Conservation (phyloP, 2,888 invertebrate genomes). For the Trachelus iudaicus region DNA sequence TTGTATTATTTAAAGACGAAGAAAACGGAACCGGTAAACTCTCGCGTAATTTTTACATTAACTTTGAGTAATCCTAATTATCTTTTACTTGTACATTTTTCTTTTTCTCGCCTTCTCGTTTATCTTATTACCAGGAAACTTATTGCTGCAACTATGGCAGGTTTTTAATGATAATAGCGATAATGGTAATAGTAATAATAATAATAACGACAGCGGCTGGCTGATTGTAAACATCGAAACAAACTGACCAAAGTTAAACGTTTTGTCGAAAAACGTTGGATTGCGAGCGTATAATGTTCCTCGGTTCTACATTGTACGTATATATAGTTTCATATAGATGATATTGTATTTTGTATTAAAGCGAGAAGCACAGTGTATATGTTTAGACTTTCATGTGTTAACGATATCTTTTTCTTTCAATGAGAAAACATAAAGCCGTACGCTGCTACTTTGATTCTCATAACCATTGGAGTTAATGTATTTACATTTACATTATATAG, state of each 20-base stretch:
- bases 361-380: neutral
- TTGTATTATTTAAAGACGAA: neutral
- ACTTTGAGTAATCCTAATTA: neutral
- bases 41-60: neutral
- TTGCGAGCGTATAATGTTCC: slow-evolving; percentile 29
- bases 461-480: slow-evolving; percentile 2
- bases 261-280: slow-evolving; percentile 37
- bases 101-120: neutral
- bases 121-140: neutral
- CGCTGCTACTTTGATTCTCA: slow-evolving; percentile 1
- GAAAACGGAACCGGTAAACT: neutral
- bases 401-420: slow-evolving; percentile 5
- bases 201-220: slow-evolving; percentile 3
- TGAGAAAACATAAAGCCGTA: neutral
- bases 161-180: neutral
- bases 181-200: neutral
- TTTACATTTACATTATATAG: slow-evolving; percentile 14
- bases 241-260: slow-evolving; percentile 52
- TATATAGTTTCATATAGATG: slow-evolving; percentile 15
- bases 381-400: neutral
- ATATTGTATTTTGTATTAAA: slow-evolving; percentile 5
- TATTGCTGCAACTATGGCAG: neutral
- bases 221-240: slow-evolving; percentile 23
- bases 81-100: neutral
- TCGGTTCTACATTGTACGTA: slow-evolving; percentile 21